Evolutionary conservation across 2,888 invertebrate genomes (phyloP).

Genomic region (Stegana nigrithorax): DNA sequence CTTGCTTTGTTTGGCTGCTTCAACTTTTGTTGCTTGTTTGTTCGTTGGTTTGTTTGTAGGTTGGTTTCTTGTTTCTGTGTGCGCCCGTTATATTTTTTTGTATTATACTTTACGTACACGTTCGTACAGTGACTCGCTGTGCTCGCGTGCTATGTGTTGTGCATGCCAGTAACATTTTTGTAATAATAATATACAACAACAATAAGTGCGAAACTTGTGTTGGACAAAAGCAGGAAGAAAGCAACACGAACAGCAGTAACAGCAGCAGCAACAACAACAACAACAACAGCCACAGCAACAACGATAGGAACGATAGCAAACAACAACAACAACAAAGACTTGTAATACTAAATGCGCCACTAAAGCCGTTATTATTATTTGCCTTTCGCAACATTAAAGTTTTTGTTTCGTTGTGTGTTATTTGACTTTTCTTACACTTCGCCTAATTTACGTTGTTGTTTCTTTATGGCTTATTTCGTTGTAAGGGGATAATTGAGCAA

Average conservation of each 20-base stretch:
- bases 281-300: not conserved
- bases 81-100: conserved; percentile 30
- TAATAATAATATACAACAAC: conserved; percentile 32
- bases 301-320: not conserved
- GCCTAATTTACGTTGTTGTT: conserved; percentile 56
- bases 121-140: too few relatives aligned
- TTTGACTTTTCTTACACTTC: conserved; percentile 19
- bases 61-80: not conserved
- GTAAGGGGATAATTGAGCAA: conserved; percentile 43
- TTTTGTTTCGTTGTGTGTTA: conserved; percentile 30
- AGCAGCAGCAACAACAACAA: conserved; percentile 5
- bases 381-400: conserved; percentile 53
- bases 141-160: not conserved
- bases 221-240: conserved; percentile 26
- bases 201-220: conserved; percentile 22
- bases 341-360: conserved; percentile 16
- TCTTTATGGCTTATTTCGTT: conserved; percentile 53
- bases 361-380: conserved; percentile 37
- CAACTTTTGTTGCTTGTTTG: not conserved
- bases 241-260: conserved; percentile 27
- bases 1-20: conserved; percentile 20
- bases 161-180: conserved; percentile 32
- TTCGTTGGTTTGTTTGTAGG: not conserved
- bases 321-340: not conserved
- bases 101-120: too few relatives aligned